Base-by-base conservation (phyloP, 2,797 vertebrate genomes). In the Scleropages formosus region DNA sequence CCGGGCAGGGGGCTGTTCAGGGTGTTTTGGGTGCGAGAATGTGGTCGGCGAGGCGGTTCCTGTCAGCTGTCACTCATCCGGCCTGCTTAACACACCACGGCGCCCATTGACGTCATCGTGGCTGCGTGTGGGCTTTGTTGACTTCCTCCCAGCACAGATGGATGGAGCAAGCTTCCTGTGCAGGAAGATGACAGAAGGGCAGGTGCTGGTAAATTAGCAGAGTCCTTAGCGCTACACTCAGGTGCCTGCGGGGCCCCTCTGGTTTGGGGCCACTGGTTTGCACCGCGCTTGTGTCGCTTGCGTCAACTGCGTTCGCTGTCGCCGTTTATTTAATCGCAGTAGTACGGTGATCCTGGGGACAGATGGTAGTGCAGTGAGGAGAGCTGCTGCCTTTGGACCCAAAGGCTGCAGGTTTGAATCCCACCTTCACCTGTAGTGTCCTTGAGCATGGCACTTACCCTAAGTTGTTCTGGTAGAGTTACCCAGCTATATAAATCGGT, bases 81-180 rank as follows among this genome's bases (percentile, higher is more conserved):
- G 53, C 67, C 63, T 13, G 6, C 1, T 69, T 69, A 47, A 27
- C 67, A 24, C 51, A 44, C 67, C 16, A 12, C 77, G 82, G 82
- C 20, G 64, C 27, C 51, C 31, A 70, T 65, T 84, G 84, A 89
- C 77, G 81, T 86, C 82, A 77, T 31, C 39, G 10, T 24, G 83
- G 66, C 75, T 78, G 76, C 80, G 77, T 78, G 77, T 58, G 73
- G 65, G 59, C 70, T 71, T 63, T 78, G 66, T 75, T 12, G 70
- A 91, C 91, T 93, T 93, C 92, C 92, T 92, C 84, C 90, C 78
- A 78, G 81, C 87, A 84, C 91, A 93, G 90, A 92, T 92, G 92
- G 90, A 88, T 85, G 78, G 81, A 88, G 81, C 86, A 87, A 84
- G 85, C 91, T 92, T 93, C 92, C 92, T 91, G 77, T 70, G 53